phyloP scores from a whole-genome alignment of 2,888 invertebrate species.

The Acanthoscelides obtectus region DNA sequence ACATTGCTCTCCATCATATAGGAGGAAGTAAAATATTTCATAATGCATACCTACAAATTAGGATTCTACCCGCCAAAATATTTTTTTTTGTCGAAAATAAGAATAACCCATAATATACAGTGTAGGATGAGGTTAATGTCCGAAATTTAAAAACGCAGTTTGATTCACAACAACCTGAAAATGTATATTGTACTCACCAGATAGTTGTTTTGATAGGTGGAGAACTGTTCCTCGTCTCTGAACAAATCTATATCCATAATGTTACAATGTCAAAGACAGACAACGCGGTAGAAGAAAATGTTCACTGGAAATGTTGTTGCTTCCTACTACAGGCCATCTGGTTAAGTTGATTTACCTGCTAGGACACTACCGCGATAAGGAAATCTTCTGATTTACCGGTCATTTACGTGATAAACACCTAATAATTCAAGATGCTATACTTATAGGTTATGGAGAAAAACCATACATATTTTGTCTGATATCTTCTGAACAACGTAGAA shows the following conservation, averaged over 20 bases:
- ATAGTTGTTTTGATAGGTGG: constrained; percentile 25
- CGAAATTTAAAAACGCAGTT: neutral
- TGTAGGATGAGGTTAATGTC: too few species aligned
- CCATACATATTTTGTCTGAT: constrained; percentile 25
- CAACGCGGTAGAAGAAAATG: constrained; percentile 9
- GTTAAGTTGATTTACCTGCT: neutral
- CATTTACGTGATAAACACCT: constrained; percentile 23
- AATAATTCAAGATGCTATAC: constrained; percentile 13
- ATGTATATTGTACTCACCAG: neutral
- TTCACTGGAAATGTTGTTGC: neutral
- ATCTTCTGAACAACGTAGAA: constrained; percentile 8
- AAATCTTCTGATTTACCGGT: neutral
- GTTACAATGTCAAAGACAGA: neutral
- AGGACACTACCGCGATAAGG: neutral
- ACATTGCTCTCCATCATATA: too few species aligned
- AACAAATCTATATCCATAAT: constrained; percentile 52
- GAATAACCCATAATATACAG: too few species aligned
- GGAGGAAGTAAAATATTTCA: too few species aligned
- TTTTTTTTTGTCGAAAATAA: too few species aligned
- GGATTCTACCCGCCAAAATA: too few species aligned
- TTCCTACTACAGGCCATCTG: neutral
- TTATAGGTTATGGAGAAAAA: constrained; percentile 28
- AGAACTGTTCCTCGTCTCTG: constrained; percentile 51
- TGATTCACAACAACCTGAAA: neutral
- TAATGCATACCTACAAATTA: too few species aligned